Percentiles rank a stretch among this genome's conserved stretches.
These are phyloP conservation scores for Nematolebias whitei DNA, from an alignment of 2,113 vertebrate genomes.

Conservation along the genomic window DNA sequence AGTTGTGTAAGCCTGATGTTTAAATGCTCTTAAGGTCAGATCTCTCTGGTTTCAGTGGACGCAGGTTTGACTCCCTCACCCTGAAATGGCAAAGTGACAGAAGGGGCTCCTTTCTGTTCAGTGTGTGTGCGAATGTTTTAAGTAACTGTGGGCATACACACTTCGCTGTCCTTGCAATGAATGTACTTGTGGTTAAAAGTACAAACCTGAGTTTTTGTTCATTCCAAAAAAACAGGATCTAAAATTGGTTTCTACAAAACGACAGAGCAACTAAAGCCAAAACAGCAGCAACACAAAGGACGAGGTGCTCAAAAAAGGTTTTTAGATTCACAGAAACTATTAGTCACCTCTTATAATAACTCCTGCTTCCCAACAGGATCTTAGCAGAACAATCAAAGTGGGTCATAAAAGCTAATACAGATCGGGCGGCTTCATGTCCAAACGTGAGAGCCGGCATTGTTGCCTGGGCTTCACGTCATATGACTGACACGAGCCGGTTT, in stretches of 20 bases:
- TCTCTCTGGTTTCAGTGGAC: slow-evolving; percentile 72
- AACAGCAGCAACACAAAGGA: slow-evolving; percentile 51
- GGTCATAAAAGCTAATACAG: slow-evolving; percentile 19
- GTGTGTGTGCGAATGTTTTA: slow-evolving; percentile 26
- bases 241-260: neutral
- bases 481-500: slow-evolving; percentile 22
- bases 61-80: slow-evolving; percentile 53
- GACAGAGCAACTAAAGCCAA: slow-evolving; percentile 16
- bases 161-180: neutral
- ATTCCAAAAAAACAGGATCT: slow-evolving; percentile 3
- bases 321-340: slow-evolving; percentile 41
- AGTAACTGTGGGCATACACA: slow-evolving; percentile 7
- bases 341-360: slow-evolving; percentile 68
- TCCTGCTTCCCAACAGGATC: slow-evolving; percentile 32
- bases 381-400: slow-evolving; percentile 56
- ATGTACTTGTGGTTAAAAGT: neutral
- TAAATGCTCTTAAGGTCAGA: slow-evolving; percentile 72
- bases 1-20: slow-evolving; percentile 64
- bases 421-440: slow-evolving; percentile 34
- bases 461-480: slow-evolving; percentile 28
- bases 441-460: neutral
- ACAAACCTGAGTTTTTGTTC: neutral
- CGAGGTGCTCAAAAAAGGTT: slow-evolving; percentile 32
- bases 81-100: slow-evolving; percentile 58
- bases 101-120: slow-evolving; percentile 29